A percentile compares a stretch with the other conserved stretches of the same genome.
These are phyloP conservation scores for Gallinago media DNA, from an alignment of 2,113 vertebrate genomes.

Conservation along the genomic window DNA sequence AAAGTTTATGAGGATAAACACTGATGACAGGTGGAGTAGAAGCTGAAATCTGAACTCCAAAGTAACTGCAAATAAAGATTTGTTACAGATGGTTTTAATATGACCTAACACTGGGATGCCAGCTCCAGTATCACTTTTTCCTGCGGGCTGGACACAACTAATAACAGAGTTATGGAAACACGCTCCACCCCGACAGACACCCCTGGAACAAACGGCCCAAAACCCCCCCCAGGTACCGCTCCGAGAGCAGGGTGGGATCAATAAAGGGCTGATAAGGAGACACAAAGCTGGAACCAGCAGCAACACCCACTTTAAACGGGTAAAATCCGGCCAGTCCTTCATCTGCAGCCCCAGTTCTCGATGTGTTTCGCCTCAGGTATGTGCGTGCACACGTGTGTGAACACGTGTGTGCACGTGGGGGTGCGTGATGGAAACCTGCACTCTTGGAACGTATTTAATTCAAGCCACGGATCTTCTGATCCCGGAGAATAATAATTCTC, in stretches of 20 bases:
- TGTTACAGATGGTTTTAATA: constrained; percentile 75
- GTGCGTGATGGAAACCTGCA: rapidly evolving
- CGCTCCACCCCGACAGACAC: not conserved
- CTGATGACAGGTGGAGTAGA: constrained; percentile 77
- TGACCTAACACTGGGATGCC: constrained; percentile 51
- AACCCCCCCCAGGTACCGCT: not conserved
- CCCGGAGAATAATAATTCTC: not conserved
- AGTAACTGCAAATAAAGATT: constrained; percentile 79
- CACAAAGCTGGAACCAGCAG: not conserved
- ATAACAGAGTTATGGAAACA: constrained; percentile 32
- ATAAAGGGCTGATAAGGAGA: not conserved
- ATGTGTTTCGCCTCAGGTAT: rapidly evolving
- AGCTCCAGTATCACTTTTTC: constrained; percentile 42
- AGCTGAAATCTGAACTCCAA: constrained; percentile 74
- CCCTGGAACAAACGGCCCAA: not conserved
- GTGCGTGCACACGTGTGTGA: rapidly evolving
- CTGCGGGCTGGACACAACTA: constrained; percentile 57
- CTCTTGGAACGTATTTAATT: rapidly evolving
- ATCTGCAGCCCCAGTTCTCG: rapidly evolving
- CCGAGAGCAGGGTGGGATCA: rapidly evolving
- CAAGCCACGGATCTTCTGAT: not conserved
- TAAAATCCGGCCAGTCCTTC: not conserved
- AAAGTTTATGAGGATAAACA: constrained; percentile 68
- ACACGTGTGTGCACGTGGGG: not conserved
- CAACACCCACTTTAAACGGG: rapidly evolving